Evolutionary conservation across 2,888 invertebrate species (phyloP), one percentile per base, ranked within the genome.

Genomic region (Eudasyphora cyanicolor): DNA sequence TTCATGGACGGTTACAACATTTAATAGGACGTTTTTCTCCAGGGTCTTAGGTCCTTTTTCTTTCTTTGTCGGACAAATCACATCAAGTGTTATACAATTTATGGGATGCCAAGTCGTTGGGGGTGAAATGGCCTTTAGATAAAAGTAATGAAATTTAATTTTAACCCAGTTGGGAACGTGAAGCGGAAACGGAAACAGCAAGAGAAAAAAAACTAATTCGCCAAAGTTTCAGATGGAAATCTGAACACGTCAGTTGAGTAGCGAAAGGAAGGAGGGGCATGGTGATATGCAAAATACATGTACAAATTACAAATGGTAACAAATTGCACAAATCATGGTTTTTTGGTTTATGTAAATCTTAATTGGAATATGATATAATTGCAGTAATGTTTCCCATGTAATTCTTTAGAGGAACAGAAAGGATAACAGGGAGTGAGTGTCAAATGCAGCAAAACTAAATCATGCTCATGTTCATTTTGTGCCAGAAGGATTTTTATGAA

Each of bases 71-170:
- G 27, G 67, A 77, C 60, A 82, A 69, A 77, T 78, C 57, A 27
- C 69, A 74, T 19, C 62, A 62, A 45, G 42, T 49, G 35, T 29
- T 82, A 14, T 32, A 69, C 60, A 79, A 82, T 79, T 79, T 76
- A 79, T 79, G 76, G 71, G 35, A 76, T 71, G 79, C 29, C 79
- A 71, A 71, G 32, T 57, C 49, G 67, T 64, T 74, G 69, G n/a
- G n/a, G n/a, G n/a, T n/a, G 42, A 64, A 82, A 51, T 71, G 71
- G 32, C 76, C 57, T 73, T 51, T 62, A 42, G 35, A 79, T 76
- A 79, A 74, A 74, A 51, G 62, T 62, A 62, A 62, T 73, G 49
- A 73, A 73, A 73, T 60, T 57, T 42, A 57, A 60, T 73, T 57
- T 73, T 24, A 38, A 60, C 19, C 75, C 35, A 67, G 67, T 67